phyloP scores from a whole-genome alignment of 2,113 vertebrate genomes.

The Bubo scandiacus region DNA sequence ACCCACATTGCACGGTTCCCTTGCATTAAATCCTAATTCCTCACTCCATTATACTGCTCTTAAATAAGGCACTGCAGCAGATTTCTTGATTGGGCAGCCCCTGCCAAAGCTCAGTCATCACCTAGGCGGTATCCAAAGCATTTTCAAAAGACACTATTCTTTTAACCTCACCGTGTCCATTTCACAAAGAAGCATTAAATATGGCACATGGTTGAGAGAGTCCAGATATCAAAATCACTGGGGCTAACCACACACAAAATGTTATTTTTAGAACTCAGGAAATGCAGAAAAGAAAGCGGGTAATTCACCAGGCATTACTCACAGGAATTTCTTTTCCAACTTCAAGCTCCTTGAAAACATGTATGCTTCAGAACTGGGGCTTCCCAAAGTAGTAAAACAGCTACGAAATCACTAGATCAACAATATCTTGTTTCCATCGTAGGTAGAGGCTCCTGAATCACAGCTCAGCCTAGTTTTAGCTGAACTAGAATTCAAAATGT shows the following conservation, averaged over 20 bases:
- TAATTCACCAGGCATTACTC: background rate
- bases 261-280: background rate
- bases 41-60: background rate
- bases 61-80: slow-evolving; percentile 25
- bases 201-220: background rate
- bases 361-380: background rate
- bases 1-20: slow-evolving; percentile 11
- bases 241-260: background rate
- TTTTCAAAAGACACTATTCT: slow-evolving; percentile 2
- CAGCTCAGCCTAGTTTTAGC: background rate
- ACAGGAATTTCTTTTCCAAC: background rate
- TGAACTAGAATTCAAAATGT: background rate
- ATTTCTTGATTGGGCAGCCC: background rate
- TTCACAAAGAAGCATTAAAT: background rate
- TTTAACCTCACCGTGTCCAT: background rate
- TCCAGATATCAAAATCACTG: background rate
- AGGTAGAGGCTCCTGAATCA: background rate
- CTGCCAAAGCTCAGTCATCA: slow-evolving; percentile 31
- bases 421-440: background rate
- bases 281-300: background rate
- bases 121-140: background rate
- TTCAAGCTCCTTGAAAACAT: background rate
- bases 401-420: background rate
- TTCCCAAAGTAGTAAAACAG: background rate
- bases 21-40: slow-evolving; percentile 33